Base-by-base conservation (phyloP, 2,888 invertebrate species). In the Eupithecia tripunctaria region DNA sequence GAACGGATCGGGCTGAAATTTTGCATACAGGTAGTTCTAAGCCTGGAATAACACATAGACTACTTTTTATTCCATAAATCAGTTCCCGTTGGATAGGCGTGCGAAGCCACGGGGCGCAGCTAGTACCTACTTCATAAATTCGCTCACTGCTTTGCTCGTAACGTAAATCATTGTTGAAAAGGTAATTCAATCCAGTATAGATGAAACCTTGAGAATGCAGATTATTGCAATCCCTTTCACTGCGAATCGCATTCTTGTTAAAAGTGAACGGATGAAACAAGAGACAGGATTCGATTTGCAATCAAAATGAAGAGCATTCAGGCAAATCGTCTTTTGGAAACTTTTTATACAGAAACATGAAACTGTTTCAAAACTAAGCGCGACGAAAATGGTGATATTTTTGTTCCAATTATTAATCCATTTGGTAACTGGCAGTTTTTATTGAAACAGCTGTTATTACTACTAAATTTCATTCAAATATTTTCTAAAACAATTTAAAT, bases 241-340 rank as follows among this genome's bases (percentile, higher is more conserved):
- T 41, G 71, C 68, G 64, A 32, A 21, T 25, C 25, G 56, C 14
- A 56, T 56, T 63, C 67, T 72, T 78, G 68, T 86, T 78, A 85
- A 87, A 89, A 90, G 88, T 89, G 89, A 90, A 88, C 88, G 88
- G 87, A 88, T 84, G 81, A 76, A 67, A 73, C 68, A 75, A 74
- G 75, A 76, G 85, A 82, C 86, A 83, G 78, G 84, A 85, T 86
- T 82, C 78, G 77, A 80, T 82, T 84, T 81, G 75, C 80, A 80
- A 81, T 78, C 68, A 70, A 74, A 62, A 72, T 69, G 76, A 76
- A 78, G 77, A 82, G 76, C 82, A 82, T 81, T 85, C 82, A 81
- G 83, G 74, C 79, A 75, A 79, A 83, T 82, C 81, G 82, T 81
- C 84, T 84, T 83, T 83, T 80, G 68, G 79, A 74, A 71, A 76